These are phyloP conservation scores for Anastrepha obliqua DNA, from an alignment of 1,140 invertebrate species.

Conservation along the genomic window DNA sequence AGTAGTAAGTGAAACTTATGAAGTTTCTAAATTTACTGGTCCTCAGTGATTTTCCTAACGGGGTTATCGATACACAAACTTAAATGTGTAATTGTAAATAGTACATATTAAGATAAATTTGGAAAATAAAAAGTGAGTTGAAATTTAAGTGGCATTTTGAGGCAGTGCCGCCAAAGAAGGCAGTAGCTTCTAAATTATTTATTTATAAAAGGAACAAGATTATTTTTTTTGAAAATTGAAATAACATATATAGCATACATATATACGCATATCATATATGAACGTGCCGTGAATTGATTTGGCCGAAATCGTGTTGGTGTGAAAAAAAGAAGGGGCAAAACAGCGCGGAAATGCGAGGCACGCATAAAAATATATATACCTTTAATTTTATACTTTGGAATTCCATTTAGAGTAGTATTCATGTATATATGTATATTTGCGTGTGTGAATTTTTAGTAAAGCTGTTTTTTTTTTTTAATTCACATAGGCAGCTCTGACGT, in stretches of 20 bases:
- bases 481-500: too few relatives aligned
- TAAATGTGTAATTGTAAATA: background rate
- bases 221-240: background rate
- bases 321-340: background rate
- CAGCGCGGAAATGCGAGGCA: background rate
- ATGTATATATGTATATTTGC: background rate
- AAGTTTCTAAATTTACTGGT: too few relatives aligned
- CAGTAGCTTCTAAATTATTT: background rate
- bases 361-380: background rate
- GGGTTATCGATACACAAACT: background rate
- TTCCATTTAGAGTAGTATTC: background rate
- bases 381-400: slow-evolving; percentile 7
- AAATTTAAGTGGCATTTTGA: background rate
- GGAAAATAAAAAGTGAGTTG: background rate
- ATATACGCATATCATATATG: background rate
- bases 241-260: background rate
- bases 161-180: background rate
- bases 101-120: too few relatives aligned
- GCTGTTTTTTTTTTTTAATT: background rate
- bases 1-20: too few relatives aligned
- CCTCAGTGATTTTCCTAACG: too few relatives aligned
- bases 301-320: background rate
- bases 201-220: background rate
- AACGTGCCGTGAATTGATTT: slow-evolving; percentile 33
- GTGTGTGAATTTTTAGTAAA: background rate